These are phyloP conservation scores for Rhea americana DNA, from an alignment of 2,113 vertebrate genomes.

Conservation along the genomic window DNA sequence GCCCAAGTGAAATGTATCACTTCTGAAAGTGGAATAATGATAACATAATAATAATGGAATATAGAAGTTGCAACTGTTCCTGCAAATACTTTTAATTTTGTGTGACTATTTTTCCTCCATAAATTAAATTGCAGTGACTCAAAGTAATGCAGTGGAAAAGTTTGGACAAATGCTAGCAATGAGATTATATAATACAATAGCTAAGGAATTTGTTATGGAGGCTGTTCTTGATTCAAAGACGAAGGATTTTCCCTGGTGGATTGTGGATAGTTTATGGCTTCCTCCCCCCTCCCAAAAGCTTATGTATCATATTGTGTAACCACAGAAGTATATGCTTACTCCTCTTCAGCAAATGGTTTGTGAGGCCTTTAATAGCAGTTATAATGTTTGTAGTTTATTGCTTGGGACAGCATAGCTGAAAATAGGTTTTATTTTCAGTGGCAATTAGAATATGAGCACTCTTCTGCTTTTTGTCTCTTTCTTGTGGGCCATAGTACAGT, in stretches of 20 bases:
- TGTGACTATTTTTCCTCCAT: background rate
- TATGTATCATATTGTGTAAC: background rate
- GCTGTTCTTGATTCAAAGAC: conserved; percentile 29
- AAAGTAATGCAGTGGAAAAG: conserved; percentile 31
- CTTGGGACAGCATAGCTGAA: background rate
- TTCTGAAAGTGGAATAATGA: background rate
- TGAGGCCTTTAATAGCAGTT: background rate
- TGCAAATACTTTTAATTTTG: background rate
- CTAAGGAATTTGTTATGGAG: conserved; percentile 35
- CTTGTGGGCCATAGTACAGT: background rate
- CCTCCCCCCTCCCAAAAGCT: background rate
- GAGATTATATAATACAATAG: conserved; percentile 59
- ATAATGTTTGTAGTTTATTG: background rate
- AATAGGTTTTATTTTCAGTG: background rate
- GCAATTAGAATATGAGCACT: background rate
- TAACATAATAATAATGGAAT: background rate
- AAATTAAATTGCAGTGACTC: background rate
- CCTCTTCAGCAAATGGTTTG: background rate
- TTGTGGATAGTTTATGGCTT: conserved; percentile 47
- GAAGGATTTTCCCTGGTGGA: conserved; percentile 4
- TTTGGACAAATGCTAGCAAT: conserved; percentile 14
- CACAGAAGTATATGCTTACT: background rate
- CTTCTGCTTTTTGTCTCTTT: conserved; percentile 2
- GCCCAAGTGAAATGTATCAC: background rate
- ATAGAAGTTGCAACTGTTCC: background rate